Base-by-base conservation (phyloP, 2,888 invertebrate genomes). In the Cheilosia urbana region DNA sequence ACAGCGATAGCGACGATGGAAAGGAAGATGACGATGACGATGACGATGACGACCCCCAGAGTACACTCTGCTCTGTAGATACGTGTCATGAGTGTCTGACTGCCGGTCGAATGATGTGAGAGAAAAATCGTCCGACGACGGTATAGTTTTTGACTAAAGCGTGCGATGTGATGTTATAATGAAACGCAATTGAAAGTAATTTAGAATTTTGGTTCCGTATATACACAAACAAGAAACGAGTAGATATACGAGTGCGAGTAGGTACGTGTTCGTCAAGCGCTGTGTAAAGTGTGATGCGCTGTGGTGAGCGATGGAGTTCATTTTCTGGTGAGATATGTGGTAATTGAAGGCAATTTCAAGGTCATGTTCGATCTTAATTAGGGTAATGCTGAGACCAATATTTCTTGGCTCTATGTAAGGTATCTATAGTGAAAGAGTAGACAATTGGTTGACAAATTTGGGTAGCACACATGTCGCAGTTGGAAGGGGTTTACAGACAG, bases 161-260 rank as follows among this genome's bases (percentile, higher is more conserved):
- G 57, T 71, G 55, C 55, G 66, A 68, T 76, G 66, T 76, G 57
- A 17, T 68, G 42, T 68, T 77, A 63, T 77, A 77, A 85, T 85
- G 68, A 81, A 37, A 81, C 62, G 68, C 76, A 85, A 85, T 85
- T 85, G 85, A 77, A 76, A 85, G 76, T 80, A 85, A 85, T 85
- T 85, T 85, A 77, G 72, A 62, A 72, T 62, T 84, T 71, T 49
- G 65, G 57, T 76, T 66, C 42, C 62, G 42, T 37, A n/a, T 37
- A n/a, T 71, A 42, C 47, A 55, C 21, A 62, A 47, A 60, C 42
- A 69, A 21, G 17, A 37, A n/a, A 11, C 19, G 5, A 19, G 30
- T 30, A 27, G 27, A 62, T 27, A 2, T 49, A 40, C 11, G 37
- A 9, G 6, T 47, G 24, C 51, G 27, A 27, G 27, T 27, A 4